Conservation (phyloP, 2,113 vertebrate species). For the Isichthys henryi region DNA sequence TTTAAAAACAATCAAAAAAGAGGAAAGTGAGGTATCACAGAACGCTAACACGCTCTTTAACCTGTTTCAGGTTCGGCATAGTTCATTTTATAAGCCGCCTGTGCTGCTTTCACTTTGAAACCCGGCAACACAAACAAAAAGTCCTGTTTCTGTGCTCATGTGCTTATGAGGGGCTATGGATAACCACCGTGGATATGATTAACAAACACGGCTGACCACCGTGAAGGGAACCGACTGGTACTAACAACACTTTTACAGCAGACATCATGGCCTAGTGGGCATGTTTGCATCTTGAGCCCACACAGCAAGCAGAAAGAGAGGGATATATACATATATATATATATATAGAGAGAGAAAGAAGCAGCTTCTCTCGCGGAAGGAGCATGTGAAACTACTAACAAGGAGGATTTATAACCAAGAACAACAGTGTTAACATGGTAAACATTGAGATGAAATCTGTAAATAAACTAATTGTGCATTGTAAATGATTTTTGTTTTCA, state of each 20-base stretch:
- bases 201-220: conserved; percentile 69
- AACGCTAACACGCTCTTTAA: conserved; percentile 88
- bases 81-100: conserved; percentile 88
- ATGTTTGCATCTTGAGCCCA: conserved; percentile 76
- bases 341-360: conserved; percentile 30
- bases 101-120: conserved; percentile 92
- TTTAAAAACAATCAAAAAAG: not conserved
- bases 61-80: conserved; percentile 99
- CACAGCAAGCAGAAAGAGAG: conserved; percentile 54
- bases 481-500: conserved; percentile 89
- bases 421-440: conserved; percentile 62
- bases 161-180: conserved; percentile 89
- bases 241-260: conserved; percentile 79
- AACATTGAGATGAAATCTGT: conserved; percentile 70
- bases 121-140: conserved; percentile 57
- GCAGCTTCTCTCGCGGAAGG: conserved; percentile 58
- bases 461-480: conserved; percentile 96
- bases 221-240: conserved; percentile 75
- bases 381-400: conserved; percentile 90
- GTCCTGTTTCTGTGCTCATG: conserved; percentile 91
- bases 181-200: conserved; percentile 85
- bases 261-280: conserved; percentile 71
- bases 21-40: conserved; percentile 7
- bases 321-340: conserved; percentile 11
- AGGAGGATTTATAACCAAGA: conserved; percentile 61